Evolutionary conservation across 2,113 vertebrate species (phyloP).

Genomic region (Casuarius casuarius): DNA sequence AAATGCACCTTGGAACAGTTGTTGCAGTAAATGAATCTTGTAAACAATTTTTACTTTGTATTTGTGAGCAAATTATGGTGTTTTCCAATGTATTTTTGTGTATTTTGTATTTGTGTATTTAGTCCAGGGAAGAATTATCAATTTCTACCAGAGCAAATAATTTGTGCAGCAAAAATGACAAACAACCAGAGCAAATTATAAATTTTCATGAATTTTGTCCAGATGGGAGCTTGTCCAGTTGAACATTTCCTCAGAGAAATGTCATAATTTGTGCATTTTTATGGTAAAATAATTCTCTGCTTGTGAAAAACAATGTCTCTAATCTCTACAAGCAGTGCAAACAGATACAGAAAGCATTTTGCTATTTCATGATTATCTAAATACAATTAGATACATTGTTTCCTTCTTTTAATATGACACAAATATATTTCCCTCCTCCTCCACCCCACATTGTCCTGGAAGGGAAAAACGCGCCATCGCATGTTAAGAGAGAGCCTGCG

Average conservation of each 20-base stretch:
- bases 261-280: neutral
- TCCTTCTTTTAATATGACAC: neutral
- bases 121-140: neutral
- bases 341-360: neutral
- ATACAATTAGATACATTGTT: neutral
- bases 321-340: neutral
- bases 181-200: neutral
- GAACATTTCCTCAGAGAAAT: neutral
- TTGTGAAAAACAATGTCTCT: neutral
- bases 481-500: neutral
- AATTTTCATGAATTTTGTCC: neutral
- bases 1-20: neutral
- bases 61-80: neutral
- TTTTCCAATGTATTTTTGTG: neutral
- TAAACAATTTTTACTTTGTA: neutral
- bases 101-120: neutral
- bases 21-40: neutral
- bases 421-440: neutral
- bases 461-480: neutral
- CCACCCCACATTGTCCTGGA: fast-evolving
- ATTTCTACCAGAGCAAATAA: neutral
- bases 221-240: neutral
- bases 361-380: neutral
- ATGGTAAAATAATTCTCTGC: neutral
- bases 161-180: neutral